phyloP scores from a whole-genome alignment of 1,140 invertebrate species.

The Orius insidiosus region DNA sequence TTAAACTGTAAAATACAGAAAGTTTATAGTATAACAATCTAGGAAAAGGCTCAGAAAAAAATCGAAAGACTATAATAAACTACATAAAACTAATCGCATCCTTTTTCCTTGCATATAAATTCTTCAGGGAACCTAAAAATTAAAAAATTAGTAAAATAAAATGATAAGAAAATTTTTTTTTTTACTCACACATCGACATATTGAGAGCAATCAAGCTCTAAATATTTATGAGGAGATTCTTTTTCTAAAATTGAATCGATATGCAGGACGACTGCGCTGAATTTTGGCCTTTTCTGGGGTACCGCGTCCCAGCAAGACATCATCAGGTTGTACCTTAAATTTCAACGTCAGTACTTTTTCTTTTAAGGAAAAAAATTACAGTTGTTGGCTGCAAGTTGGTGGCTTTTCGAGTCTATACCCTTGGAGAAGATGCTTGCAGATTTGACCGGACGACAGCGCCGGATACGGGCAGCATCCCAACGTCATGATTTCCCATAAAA shows the following conservation, averaged over 20 bases:
- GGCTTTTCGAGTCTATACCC: slow-evolving; percentile 48
- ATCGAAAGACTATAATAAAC: too few relatives aligned
- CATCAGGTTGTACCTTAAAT: slow-evolving; percentile 67
- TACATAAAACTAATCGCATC: too few relatives aligned
- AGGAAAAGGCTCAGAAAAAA: too few relatives aligned
- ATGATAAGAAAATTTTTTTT: too few relatives aligned
- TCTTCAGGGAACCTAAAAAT: too few relatives aligned
- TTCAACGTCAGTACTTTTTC: neutral
- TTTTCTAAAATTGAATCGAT: slow-evolving; percentile 44
- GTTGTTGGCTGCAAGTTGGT: slow-evolving; percentile 31
- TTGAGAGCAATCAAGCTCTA: slow-evolving; percentile 28
- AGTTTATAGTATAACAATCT: too few relatives aligned
- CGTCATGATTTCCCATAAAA: slow-evolving; percentile 86
- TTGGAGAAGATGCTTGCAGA: slow-evolving; percentile 31
- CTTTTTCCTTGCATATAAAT: too few relatives aligned
- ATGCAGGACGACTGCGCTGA: slow-evolving; percentile 40
- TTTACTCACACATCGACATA: too few relatives aligned
- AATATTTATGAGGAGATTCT: slow-evolving; percentile 30
- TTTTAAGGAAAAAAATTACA: slow-evolving; percentile 29
- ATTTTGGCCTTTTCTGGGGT: slow-evolving; percentile 59
- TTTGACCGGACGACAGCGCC: slow-evolving; percentile 33
- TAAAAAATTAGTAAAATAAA: too few relatives aligned
- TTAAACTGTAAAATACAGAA: too few relatives aligned
- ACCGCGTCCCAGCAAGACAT: slow-evolving; percentile 60
- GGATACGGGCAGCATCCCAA: slow-evolving; percentile 72